Conservation (phyloP, 2,113 vertebrate genomes). For the Kryptolebias marmoratus region DNA sequence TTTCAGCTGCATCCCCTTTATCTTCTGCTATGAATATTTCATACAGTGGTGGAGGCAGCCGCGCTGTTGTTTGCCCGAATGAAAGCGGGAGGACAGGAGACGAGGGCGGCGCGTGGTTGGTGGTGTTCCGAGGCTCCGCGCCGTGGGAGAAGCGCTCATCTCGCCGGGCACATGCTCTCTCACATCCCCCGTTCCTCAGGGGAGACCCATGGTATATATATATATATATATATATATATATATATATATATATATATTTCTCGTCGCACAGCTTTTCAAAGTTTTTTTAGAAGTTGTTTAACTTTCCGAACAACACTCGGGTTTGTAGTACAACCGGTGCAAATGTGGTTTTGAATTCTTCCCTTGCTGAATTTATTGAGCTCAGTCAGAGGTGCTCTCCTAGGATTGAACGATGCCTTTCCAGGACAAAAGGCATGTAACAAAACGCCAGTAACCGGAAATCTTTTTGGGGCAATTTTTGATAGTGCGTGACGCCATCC, state of each 20-base stretch:
- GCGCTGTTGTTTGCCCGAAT: constrained; percentile 66
- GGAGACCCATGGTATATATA: constrained; percentile 42
- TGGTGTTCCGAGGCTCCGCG: constrained; percentile 12
- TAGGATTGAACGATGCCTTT: constrained; percentile 10
- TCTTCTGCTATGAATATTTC: constrained; percentile 77
- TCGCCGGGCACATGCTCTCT: constrained; percentile 59
- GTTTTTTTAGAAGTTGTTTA: constrained; percentile 64
- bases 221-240: not conserved
- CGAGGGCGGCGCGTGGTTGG: constrained; percentile 11
- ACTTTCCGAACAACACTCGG: constrained; percentile 63
- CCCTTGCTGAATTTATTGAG: constrained; percentile 13
- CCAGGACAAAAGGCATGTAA: not conserved
- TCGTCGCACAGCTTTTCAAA: constrained; percentile 56
- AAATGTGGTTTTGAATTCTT: constrained; percentile 37
- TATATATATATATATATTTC: not conserved
- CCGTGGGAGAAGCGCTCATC: constrained; percentile 47
- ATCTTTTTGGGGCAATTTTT: not conserved
- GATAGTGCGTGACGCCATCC: not conserved
- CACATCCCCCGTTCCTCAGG: constrained; percentile 63
- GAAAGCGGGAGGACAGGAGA: constrained; percentile 57
- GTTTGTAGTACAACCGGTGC: constrained; percentile 40
- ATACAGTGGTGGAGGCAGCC: constrained; percentile 54
- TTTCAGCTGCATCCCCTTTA: constrained; percentile 59
- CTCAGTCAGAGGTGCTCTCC: constrained; percentile 13
- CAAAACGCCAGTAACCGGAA: constrained; percentile 13